Evolutionary conservation across 2,888 invertebrate genomes (phyloP), one percentile per base, ranked within the genome.

Genomic region (Nemotelus pantherinus): DNA sequence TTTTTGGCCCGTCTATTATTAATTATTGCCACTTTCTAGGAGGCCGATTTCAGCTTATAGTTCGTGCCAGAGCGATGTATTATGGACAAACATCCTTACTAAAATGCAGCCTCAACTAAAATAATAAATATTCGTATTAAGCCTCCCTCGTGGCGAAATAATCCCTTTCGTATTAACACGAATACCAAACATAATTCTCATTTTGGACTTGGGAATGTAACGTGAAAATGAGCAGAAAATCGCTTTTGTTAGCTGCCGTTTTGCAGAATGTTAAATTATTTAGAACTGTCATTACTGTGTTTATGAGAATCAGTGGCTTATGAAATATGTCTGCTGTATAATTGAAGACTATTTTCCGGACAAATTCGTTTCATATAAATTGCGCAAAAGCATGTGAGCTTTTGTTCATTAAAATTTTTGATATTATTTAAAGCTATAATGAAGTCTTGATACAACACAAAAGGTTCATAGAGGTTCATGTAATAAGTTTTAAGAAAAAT

Each of bases 171-270:
- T 63, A 43, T 39, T 43, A 43, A 25, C 63, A 63, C 63, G 63
- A 63, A 63, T 63, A 25, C 2, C 25, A 25, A 25, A 25, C 25
- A 25, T 25, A 25, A 25, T 25, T 25, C 25, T 25, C 25, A 25
- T 25, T 25, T 25, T 25, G 25, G 25, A 25, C 25, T 25, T 25
- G 25, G 25, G 25, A 25, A 25, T 25, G 25, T 39, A 68, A 68
- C 53, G 48, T 39, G 39, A 10, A 68, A 68, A 68, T 53, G 53
- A 53, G 68, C 68, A 53, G 7, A 53, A 68, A 68, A 53, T 68
- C 68, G 25, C 25, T 25, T 25, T 25, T 25, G 25, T 25, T 25
- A 25, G 25, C 25, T 25, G 25, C 25, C 25, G 25, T 25, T 25
- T 25, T 25, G 25, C 25, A 25, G 25, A 25, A 25, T 25, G 25